These are phyloP conservation scores for Orycteropus afer DNA, from an alignment of 2,113 vertebrate species.

Conservation along the genomic window DNA sequence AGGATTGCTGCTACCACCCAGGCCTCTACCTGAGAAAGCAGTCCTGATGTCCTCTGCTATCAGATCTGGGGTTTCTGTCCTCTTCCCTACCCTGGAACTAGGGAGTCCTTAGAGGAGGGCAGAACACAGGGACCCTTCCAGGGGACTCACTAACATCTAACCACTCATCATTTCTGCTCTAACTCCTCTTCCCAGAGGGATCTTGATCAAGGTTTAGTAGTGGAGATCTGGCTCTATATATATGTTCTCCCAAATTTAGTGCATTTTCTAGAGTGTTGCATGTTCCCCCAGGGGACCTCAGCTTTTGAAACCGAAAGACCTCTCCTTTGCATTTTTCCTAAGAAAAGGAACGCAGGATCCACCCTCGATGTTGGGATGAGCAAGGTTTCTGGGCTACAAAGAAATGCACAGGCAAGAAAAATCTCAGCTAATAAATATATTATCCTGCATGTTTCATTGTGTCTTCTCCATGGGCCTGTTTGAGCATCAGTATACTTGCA, in stretches of 20 bases:
- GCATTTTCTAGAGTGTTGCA: background rate
- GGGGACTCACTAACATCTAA: background rate
- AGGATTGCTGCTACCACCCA: background rate
- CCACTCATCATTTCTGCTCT: background rate
- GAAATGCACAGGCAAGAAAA: background rate
- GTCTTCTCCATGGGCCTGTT: background rate
- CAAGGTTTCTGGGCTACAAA: background rate
- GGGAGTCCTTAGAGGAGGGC: background rate
- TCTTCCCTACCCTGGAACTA: background rate
- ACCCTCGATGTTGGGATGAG: background rate
- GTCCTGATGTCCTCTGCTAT: no score
- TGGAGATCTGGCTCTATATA: no score
- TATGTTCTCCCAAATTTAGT: background rate
- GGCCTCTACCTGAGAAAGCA: background rate
- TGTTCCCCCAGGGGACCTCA: background rate
- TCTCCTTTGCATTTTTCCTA: background rate
- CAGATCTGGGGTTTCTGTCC: background rate
- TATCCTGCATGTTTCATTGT: background rate
- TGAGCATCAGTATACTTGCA: rapidly evolving
- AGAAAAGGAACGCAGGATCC: background rate
- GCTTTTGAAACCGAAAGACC: background rate
- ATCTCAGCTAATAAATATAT: background rate
- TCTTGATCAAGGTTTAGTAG: background rate
- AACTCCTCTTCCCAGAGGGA: background rate
- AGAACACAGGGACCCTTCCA: background rate